Conservation (phyloP, 2,113 vertebrate species). For the Solea solea region DNA sequence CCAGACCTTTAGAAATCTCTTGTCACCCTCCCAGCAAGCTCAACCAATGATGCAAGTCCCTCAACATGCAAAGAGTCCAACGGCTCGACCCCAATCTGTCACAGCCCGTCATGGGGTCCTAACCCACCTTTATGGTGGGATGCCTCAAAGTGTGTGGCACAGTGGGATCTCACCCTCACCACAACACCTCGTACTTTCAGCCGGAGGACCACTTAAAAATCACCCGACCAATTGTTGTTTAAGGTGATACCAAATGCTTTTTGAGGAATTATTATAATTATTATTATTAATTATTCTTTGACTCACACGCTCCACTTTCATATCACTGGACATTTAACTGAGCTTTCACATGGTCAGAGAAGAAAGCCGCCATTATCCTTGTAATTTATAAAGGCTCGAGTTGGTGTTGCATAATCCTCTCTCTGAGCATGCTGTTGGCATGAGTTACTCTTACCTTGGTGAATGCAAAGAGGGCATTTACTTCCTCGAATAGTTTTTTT, state of each 20-base stretch:
- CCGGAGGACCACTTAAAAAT: slow-evolving; percentile 13
- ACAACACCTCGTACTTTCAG: slow-evolving; percentile 6
- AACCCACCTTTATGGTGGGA: slow-evolving; percentile 56
- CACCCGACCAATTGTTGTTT: slow-evolving; percentile 49
- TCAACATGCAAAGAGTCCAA: slow-evolving; percentile 62
- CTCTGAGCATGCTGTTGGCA: slow-evolving; percentile 61
- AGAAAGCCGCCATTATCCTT: slow-evolving; percentile 67
- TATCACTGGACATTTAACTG: slow-evolving; percentile 40
- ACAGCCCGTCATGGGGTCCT: slow-evolving; percentile 69
- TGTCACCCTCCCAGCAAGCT: slow-evolving; percentile 62
- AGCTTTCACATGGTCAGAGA: slow-evolving; percentile 57
- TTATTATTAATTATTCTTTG: slow-evolving; percentile 33
- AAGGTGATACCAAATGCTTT: slow-evolving; percentile 24
- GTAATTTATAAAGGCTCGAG: slow-evolving; percentile 52
- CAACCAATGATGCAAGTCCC: slow-evolving; percentile 42
- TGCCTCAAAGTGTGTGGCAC: slow-evolving; percentile 59
- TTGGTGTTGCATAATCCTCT: slow-evolving; percentile 70
- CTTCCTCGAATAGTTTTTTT: slow-evolving; percentile 56
- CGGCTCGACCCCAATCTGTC: slow-evolving; percentile 76
- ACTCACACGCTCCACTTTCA: slow-evolving; percentile 46
- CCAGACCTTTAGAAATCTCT: slow-evolving; percentile 71
- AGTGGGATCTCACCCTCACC: slow-evolving; percentile 28
- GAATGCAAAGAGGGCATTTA: slow-evolving; percentile 61
- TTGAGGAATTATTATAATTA: too few relatives aligned
- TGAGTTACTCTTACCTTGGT: slow-evolving; percentile 66